A percentile compares a stretch with the other conserved stretches of the same genome.
Evolutionary conservation across 2,113 vertebrate genomes (phyloP).

Genomic region (Baryphthengus martii): DNA sequence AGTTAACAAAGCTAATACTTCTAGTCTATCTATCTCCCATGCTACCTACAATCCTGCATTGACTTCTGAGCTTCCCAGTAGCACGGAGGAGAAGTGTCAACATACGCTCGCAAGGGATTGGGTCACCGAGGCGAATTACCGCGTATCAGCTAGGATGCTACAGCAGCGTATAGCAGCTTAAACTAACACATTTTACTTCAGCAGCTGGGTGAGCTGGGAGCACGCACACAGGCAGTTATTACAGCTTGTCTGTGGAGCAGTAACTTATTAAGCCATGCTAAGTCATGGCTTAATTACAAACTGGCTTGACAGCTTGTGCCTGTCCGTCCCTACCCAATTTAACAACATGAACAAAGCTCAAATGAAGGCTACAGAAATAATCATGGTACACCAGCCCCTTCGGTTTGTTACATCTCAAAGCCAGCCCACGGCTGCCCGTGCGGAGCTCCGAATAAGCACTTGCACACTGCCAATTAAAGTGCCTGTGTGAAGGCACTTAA

Average conservation of each 20-base stretch:
- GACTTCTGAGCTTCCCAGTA: neutral
- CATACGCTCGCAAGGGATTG: neutral
- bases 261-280: slow-evolving; percentile 45
- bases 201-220: neutral
- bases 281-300: slow-evolving; percentile 58
- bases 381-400: neutral
- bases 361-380: slow-evolving; percentile 28
- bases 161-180: neutral
- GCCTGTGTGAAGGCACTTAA: slow-evolving; percentile 4
- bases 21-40: neutral
- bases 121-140: neutral
- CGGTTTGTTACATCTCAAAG: neutral
- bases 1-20: neutral
- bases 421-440: neutral
- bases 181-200: neutral
- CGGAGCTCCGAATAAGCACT: neutral
- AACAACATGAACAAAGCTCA: slow-evolving; percentile 19
- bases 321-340: slow-evolving; percentile 25
- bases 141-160: neutral
- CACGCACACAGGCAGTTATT: slow-evolving; percentile 13
- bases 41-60: neutral
- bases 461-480: neutral
- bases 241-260: neutral
- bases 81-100: neutral
- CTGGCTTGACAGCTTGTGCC: slow-evolving; percentile 58